Conservation (phyloP, 2,797 vertebrate species). For the Enoplosus armatus region DNA sequence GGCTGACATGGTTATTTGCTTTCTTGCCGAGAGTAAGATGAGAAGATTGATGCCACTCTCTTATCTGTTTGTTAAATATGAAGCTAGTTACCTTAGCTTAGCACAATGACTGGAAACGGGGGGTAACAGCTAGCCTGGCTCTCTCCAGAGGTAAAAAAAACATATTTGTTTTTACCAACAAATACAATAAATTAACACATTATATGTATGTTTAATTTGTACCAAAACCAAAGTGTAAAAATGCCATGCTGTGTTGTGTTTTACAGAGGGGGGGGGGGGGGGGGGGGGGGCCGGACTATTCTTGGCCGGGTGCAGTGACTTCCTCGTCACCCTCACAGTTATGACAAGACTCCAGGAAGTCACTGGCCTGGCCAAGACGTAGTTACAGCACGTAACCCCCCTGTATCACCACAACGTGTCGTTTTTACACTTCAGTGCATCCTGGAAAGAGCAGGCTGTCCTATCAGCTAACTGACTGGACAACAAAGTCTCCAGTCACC, state of each 20-base stretch:
- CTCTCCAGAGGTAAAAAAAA: background rate
- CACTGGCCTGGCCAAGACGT: background rate
- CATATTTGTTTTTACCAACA: too few relatives aligned
- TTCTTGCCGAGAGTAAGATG: background rate
- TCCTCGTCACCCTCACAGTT: background rate
- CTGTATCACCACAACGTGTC: background rate
- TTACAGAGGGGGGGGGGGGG: background rate
- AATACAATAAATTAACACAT: too few relatives aligned
- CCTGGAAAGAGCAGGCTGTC: background rate
- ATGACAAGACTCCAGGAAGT: slow-evolving; percentile 8
- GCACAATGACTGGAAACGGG: background rate
- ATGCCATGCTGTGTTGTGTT: background rate
- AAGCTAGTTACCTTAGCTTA: slow-evolving; percentile 10
- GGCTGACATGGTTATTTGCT: background rate
- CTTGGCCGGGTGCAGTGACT: background rate
- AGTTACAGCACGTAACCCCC: background rate
- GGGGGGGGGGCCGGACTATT: too few relatives aligned
- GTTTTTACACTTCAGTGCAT: background rate
- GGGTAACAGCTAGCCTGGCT: background rate
- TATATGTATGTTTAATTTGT: background rate
- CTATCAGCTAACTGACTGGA: background rate
- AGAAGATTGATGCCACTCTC: background rate
- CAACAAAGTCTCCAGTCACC: background rate
- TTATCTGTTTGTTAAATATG: background rate
- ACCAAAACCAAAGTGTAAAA: background rate